Evolutionary conservation across 92 coral and sea anemone species (phyloP), one percentile per base, ranked within the genome.

Genomic region (Galaxea fascicularis): DNA sequence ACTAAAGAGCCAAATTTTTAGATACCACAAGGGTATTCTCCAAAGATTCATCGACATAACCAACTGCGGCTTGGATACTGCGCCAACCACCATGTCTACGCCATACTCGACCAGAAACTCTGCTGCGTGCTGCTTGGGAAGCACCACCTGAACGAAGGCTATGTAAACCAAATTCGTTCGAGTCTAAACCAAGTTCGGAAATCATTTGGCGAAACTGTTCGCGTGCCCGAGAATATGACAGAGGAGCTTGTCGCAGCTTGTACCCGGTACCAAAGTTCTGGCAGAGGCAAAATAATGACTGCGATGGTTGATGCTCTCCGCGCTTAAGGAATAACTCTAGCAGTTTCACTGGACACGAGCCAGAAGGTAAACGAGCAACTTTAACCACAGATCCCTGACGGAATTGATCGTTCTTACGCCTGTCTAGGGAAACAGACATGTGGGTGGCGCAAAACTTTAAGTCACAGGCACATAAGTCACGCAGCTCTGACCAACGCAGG

Each of bases 31-130:
- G 78, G 56, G 87, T 54, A 30, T 59, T 73, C n/a, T 59, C 69
- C 71, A 82, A 73, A 63, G 80, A 82, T 35, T 82, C 80, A 18
- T 82, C 54, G 39, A 82, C 87, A 62, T 82, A 82, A 26, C 87
- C 89, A 76, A 64, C 83, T 26, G 67, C 78, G 89, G 89, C 82
- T 31, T 76, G 78, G 70, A 75, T 71, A 69, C 83, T 66, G 73
- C 89, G 73, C 89, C 83, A 85, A n/a, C 89, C 83, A 21, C 89
- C 89, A 85, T 85, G 89, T 51, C 89, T 77, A 17, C 77, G 83
- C 83, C 83, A 85, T 6, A 77, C 63, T 63, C 89, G 30, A n/a
- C 83, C 83, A 77, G 77, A 52, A 41, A 86, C 65, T 0, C 89
- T 83, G 51, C 60, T 65, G 44, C 71, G 76, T 31, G 83, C 89